A percentile compares a stretch with the other conserved stretches of the same genome.
These are phyloP conservation scores for Beroe forskalii DNA, from an alignment of 37 sponge, comb jelly and placozoan genomes.

Conservation along the genomic window DNA sequence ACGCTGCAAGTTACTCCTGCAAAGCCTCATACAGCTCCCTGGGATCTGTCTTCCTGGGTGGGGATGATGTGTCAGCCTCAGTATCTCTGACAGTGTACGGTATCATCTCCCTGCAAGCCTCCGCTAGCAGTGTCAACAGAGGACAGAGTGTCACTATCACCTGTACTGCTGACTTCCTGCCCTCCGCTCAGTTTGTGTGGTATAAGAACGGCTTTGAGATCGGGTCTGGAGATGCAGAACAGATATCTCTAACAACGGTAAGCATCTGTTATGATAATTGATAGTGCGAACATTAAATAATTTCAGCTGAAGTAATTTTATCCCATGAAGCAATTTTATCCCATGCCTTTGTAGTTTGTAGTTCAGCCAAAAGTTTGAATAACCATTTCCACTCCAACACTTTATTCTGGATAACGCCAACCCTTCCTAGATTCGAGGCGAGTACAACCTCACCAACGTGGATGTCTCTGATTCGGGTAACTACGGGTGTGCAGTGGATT, in stretches of 20 bases:
- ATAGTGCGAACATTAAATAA: no score
- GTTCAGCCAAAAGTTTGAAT: no score
- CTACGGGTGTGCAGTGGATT: slow-evolving; percentile 44
- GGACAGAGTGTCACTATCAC: slow-evolving; percentile 20
- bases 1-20: background rate
- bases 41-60: background rate
- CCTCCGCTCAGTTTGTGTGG: slow-evolving; percentile 22
- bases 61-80: background rate
- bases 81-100: slow-evolving; percentile 22
- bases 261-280: no score
- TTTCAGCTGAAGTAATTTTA: no score
- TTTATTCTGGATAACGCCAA: no score
- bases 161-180: slow-evolving; percentile 38
- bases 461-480: background rate
- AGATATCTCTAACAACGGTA: slow-evolving; percentile 34
- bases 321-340: no score
- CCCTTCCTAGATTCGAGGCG: slow-evolving; percentile 4
- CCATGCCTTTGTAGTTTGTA: no score
- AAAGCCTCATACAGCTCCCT: slow-evolving; percentile 16
- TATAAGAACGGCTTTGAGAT: slow-evolving; percentile 54
- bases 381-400: no score
- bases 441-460: background rate
- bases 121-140: background rate
- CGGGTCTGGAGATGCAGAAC: background rate
- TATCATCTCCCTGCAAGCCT: background rate